Base-by-base conservation (phyloP, 2,797 vertebrate species). In the Acropternis orthonyx region DNA sequence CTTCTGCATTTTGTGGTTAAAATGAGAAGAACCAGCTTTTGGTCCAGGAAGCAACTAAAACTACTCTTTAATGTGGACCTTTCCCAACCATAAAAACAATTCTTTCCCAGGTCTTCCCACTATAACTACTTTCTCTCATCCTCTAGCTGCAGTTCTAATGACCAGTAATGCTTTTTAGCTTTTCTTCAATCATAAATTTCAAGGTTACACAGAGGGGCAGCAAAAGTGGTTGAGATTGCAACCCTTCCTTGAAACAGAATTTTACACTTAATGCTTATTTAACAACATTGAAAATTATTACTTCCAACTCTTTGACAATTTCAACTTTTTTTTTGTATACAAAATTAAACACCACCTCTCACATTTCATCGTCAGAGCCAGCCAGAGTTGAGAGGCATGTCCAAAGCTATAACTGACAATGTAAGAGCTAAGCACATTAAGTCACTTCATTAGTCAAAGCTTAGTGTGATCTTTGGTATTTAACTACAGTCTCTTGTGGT, bases 1-100 rank as follows among this genome's bases (percentile, higher is more conserved):
- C 63, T 58, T 89, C 20, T 85, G 71, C 66, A 62, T 85, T 93
- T 85, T 73, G 59, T 73, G 43, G 43, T 59, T 52, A 93, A 85
- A 46, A 89, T 14, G 39, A 21, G 59, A 48, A 65, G 36, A 93
- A 74, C 17, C 55, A 75, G 9, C 32, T 93, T 93, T 92, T 86
- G 72, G 28, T 71, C 23, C 65, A 89, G n/a, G 7, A 91, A 71
- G 34, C 5, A 94, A 89, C 17, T 55, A 65, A 81, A 89, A 44
- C 66, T 58, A 67, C 27, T 86, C 34, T 66, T 67, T 88, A 51
- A 80, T 90, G 61, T 37, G 19, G 34, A 82, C 23, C 3, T 51
- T 82, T 84, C 41, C 51, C 28, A 91, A 27, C 2, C 27, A 75
- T 21, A 83, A 84, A 46, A 36, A 82, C 32, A 84, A 79, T 30